Conservation (phyloP, 2,113 vertebrate genomes). For the Micromys minutus region DNA sequence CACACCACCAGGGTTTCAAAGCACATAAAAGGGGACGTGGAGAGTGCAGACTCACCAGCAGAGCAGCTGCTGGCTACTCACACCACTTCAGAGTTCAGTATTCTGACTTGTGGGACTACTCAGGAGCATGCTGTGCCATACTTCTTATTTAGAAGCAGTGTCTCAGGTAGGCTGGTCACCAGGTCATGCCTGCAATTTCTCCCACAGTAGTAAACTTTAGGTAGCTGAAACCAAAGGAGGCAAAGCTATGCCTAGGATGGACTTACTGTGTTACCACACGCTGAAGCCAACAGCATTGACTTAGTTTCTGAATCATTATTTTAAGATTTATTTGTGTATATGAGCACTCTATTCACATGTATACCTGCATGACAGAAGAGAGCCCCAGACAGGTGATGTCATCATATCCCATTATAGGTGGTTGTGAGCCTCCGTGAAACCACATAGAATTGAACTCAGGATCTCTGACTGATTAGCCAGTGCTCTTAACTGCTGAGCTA, state of each 20-base stretch:
- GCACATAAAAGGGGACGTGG: neutral
- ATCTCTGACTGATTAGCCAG: too few species aligned
- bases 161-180: neutral
- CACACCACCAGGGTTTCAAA: neutral
- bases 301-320: constrained; percentile 45
- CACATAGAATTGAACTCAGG: too few species aligned
- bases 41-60: neutral
- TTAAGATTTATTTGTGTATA: too few species aligned
- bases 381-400: too few species aligned
- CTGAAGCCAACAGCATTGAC: constrained; percentile 6
- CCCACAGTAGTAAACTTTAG: neutral
- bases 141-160: neutral
- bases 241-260: neutral
- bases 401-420: too few species aligned
- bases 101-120: neutral
- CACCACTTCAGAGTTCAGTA: neutral
- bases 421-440: too few species aligned
- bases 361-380: too few species aligned
- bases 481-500: too few species aligned
- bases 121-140: neutral
- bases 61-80: neutral
- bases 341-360: too few species aligned
- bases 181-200: neutral
- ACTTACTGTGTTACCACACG: neutral
- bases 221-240: neutral